phyloP scores from a whole-genome alignment of 2,797 vertebrate genomes.

The Dendrocincla fuliginosa region DNA sequence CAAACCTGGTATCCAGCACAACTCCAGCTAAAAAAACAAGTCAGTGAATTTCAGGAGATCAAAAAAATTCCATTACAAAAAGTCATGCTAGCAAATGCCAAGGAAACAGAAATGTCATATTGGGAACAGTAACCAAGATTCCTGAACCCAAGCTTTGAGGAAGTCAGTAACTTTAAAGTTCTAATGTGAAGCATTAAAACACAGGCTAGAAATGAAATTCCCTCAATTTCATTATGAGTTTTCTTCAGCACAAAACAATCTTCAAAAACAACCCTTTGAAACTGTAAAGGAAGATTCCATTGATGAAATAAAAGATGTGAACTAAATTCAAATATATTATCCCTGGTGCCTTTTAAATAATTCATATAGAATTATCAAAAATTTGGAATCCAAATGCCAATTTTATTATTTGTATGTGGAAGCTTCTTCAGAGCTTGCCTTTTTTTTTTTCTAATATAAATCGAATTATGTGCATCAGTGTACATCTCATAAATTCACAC shows the following conservation, averaged over 20 bases:
- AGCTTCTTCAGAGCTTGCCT: not conserved
- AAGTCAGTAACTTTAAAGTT: not conserved
- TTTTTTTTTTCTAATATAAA: not conserved
- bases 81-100: not conserved
- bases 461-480: not conserved
- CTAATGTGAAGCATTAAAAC: not conserved
- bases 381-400: not conserved
- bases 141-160: not conserved
- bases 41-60: not conserved
- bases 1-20: not conserved
- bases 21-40: not conserved
- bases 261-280: not conserved
- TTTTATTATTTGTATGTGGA: not conserved
- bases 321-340: not conserved
- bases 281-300: not conserved
- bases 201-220: not conserved
- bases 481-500: not conserved
- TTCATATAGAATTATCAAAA: not conserved
- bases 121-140: not conserved
- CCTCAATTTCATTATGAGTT: not conserved
- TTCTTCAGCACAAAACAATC: not conserved
- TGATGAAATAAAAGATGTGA: not conserved
- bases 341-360: not conserved
- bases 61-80: not conserved
- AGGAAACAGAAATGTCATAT: not conserved